Conservation (phyloP, 2,797 vertebrate species). For the Danionella dracula region DNA sequence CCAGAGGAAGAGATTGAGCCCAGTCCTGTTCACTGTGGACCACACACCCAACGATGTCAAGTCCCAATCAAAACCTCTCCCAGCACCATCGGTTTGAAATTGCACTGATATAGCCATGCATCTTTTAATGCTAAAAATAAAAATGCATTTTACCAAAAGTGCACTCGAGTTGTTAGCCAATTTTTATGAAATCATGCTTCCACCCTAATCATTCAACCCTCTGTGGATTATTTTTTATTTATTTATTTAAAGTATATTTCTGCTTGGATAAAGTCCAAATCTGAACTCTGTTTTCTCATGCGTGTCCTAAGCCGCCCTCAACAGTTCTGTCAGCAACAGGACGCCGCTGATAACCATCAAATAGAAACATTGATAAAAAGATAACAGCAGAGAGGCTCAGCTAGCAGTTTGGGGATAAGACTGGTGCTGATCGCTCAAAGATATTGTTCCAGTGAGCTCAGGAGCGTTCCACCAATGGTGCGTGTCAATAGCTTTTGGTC, state of each 20-base stretch:
- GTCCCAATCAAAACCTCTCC: constrained; percentile 23
- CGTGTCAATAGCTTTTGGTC: constrained; percentile 41
- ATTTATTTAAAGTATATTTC: constrained; percentile 2
- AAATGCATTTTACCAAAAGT: too few relatives aligned
- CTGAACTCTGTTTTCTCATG: constrained; percentile 1
- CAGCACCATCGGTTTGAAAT: not conserved
- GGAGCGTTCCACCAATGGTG: constrained; percentile 25
- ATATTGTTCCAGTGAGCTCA: constrained; percentile 31
- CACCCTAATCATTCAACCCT: constrained; percentile 2
- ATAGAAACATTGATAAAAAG: constrained; percentile 22
- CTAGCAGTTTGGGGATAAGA: not conserved
- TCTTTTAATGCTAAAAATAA: not conserved
- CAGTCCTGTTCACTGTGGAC: not conserved
- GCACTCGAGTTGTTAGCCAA: too few relatives aligned
- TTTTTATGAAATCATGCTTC: too few relatives aligned
- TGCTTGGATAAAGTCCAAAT: constrained; percentile 2
- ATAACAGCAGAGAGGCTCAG: constrained; percentile 14
- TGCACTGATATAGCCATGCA: too few relatives aligned
- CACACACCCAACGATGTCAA: constrained; percentile 3
- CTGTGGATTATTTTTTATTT: constrained; percentile 7
- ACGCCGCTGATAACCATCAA: constrained; percentile 8
- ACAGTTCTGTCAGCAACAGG: not conserved
- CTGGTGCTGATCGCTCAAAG: constrained; percentile 8
- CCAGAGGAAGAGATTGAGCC: constrained; percentile 19
- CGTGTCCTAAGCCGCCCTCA: not conserved